These are phyloP conservation scores for Lacerta agilis DNA, from an alignment of 2,797 vertebrate genomes.

Conservation along the genomic window DNA sequence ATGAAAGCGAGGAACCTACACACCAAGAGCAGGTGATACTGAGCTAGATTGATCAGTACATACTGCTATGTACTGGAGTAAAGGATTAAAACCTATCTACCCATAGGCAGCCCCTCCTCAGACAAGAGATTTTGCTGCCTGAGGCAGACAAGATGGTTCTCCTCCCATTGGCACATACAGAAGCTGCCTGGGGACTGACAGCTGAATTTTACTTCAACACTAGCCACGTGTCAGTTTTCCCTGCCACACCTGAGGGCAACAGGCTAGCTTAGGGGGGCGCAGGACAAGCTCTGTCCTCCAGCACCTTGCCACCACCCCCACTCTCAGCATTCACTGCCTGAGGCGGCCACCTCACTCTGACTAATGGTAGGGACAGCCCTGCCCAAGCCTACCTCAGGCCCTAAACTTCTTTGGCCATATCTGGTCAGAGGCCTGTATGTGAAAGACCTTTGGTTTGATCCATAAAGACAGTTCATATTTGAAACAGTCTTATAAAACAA, in stretches of 20 bases:
- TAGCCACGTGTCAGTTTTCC: neutral
- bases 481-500: neutral
- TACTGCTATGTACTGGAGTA: neutral
- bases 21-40: too few relatives aligned
- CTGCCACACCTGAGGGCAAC: neutral
- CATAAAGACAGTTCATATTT: neutral
- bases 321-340: neutral
- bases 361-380: neutral
- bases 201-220: neutral
- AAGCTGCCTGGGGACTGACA: neutral
- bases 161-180: neutral
- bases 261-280: too few relatives aligned
- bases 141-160: neutral
- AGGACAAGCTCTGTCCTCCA: neutral
- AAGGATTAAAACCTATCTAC: neutral
- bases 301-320: neutral
- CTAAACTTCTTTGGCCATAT: neutral
- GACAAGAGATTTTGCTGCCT: neutral
- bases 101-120: neutral
- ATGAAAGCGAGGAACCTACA: too few relatives aligned
- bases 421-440: neutral
- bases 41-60: too few relatives aligned
- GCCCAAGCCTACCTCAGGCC: neutral
- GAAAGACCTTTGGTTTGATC: neutral
- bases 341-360: neutral